These are phyloP conservation scores for Daubentonia madagascariensis DNA, from an alignment of 2,113 vertebrate genomes.

Conservation along the genomic window DNA sequence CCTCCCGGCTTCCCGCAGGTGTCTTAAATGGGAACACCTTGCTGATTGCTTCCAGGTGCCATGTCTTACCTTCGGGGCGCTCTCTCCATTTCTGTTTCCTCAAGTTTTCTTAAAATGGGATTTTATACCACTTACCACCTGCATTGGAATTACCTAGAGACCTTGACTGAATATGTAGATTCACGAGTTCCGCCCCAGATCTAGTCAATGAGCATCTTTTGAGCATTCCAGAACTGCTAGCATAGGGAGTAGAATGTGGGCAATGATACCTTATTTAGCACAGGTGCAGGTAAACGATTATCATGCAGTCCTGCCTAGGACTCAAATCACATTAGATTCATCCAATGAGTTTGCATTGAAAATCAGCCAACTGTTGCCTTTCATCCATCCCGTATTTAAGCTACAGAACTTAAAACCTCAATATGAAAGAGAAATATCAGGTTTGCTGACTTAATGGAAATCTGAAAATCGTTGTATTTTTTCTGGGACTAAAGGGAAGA, in stretches of 20 bases:
- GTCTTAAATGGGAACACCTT: accelerated
- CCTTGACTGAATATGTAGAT: accelerated
- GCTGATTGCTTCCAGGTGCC: not conserved
- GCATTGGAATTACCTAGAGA: not conserved
- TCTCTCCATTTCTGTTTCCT: not conserved
- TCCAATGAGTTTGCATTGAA: not conserved
- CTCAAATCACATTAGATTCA: no score
- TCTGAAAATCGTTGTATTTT: not conserved
- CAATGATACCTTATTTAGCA: accelerated
- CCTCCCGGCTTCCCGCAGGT: not conserved
- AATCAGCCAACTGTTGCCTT: not conserved
- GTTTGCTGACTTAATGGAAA: not conserved
- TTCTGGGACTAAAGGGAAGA: not conserved
- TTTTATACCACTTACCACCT: accelerated
- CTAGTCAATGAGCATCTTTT: accelerated
- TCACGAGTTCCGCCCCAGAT: accelerated
- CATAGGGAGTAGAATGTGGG: accelerated
- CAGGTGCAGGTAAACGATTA: accelerated
- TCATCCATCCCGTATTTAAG: not conserved
- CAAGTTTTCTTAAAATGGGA: accelerated
- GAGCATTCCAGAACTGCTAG: no score
- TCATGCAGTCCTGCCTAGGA: not conserved
- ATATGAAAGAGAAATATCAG: not conserved
- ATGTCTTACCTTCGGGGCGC: not conserved
- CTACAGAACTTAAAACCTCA: not conserved